Evolutionary conservation across 2,113 vertebrate species (phyloP), one percentile per base, ranked within the genome.

Genomic region (Dicerorhinus sumatrensis): DNA sequence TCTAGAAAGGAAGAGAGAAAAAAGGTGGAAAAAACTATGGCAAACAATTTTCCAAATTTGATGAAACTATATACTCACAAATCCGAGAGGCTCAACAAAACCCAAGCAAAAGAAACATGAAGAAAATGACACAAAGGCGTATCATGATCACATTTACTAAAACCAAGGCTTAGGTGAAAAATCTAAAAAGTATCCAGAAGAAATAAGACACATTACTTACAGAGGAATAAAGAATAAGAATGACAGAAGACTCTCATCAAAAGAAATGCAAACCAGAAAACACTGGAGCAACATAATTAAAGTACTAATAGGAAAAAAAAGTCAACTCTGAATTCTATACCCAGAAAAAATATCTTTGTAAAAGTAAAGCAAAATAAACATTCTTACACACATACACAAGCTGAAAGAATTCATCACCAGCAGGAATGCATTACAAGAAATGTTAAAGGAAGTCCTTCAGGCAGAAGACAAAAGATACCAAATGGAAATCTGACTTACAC

Each of bases 41-140:
- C 73, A 36, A 76, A 13, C 16, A 94, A 31, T 67, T 29, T 81
- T 86, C 51, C 27, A 58, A 83, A 88, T 82, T 31, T 94, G 25
- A 69, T 69, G 18, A 91, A 91, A 54, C 11, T 56, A 56, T 70
- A 75, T 58, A 69, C 20, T 76, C 63, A 94, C 31, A 94, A 94
- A 82, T 67, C 23, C 4, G 81, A 81, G 39, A 81, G 81, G 42
- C 11, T 60, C 39, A 84, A 79, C 13, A 89, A 92, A 85, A 76
- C 36, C 33, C 36, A 73, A 94, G 36, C 54, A 88, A 95, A 95
- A 76, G 6, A 94, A 96, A 72, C 6, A 76, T 60, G n/a, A 70
- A 48, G 42, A 88, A 94, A 94, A 73, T 92, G 63, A 27, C 20
- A 89, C 6, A 18, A 60, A 91, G 33, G 8, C 13, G 18, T 1